Base-by-base conservation (phyloP, 2,888 invertebrate species). In the Mythimna vitellina region DNA sequence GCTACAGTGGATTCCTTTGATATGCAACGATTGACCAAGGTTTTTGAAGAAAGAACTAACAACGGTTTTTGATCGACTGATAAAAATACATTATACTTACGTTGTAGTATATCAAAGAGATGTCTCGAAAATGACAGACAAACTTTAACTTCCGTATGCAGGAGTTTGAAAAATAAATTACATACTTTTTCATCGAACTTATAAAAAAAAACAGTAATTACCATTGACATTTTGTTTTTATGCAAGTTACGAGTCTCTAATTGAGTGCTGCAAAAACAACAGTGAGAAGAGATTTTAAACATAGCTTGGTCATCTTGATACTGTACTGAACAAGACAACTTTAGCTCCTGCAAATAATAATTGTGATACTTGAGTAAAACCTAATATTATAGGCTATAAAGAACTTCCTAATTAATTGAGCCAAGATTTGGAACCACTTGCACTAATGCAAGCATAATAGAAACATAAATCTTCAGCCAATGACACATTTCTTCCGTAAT, bases 1-100 rank as follows among this genome's bases (percentile, higher is more conserved):
- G 63, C 38, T 22, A 70, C 61, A 78, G 68, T 64, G 63, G 58
- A 46, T 64, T 42, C 60, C 60, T 76, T 66, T 57, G 46, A 67
- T n/a, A 65, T 65, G 67, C 63, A 60, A 61, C 38, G 4, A 20
- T 25, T 14, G 35, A 14, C 12, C 25, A 25, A 69, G 17, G n/a
- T 25, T 57, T 32, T 65, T 73, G 12, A 78, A 49, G 53, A 58
- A 69, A 80, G 14, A 7, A 65, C 14, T 14, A 56, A 49, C n/a
- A 4, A 60, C 22, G 56, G 22, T 32, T 49, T 62, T 10, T 38
- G 17, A 64, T 68, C 2, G 5, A 35, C 20, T 17, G 35, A 42
- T 58, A 17, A 9, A 38, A 54, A 35, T 53, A 14, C 25, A 17
- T 65, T 12, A 65, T 17, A 9, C 20, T n/a, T 25, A 56, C n/a